Evolutionary conservation across 2,888 invertebrate species (phyloP).

Genomic region (Mantis religiosa): DNA sequence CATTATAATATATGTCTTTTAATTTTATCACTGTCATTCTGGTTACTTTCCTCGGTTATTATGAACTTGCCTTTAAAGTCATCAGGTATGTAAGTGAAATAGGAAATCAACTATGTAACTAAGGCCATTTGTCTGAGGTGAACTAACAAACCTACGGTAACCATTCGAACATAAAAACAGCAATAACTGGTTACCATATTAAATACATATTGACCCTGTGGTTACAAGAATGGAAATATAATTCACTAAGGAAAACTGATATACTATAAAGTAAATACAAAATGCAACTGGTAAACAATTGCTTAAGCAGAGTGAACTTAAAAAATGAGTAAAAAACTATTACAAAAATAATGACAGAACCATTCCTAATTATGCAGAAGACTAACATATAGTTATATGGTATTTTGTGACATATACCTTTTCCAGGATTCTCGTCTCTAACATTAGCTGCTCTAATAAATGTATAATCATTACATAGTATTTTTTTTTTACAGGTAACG

Average conservation of each 20-base stretch:
- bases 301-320: background rate
- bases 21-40: too few species aligned
- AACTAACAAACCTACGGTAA: too few species aligned
- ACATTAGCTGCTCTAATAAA: background rate
- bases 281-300: background rate
- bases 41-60: too few species aligned
- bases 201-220: too few species aligned
- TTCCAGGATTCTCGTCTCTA: background rate
- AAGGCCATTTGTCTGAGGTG: too few species aligned
- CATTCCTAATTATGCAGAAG: background rate
- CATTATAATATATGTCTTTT: too few species aligned
- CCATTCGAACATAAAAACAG: too few species aligned
- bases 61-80: too few species aligned
- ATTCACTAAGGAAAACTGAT: background rate
- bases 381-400: background rate
- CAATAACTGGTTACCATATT: too few species aligned
- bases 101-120: too few species aligned
- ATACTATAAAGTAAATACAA: background rate
- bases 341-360: background rate
- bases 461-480: background rate
- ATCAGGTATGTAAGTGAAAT: too few species aligned
- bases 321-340: background rate
- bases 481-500: background rate
- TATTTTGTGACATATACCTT: background rate
- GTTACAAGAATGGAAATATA: background rate